A percentile compares a stretch with the other conserved stretches of the same genome.
These are phyloP conservation scores for Bombycilla garrulus DNA, from an alignment of 2,113 vertebrate species.

Conservation along the genomic window DNA sequence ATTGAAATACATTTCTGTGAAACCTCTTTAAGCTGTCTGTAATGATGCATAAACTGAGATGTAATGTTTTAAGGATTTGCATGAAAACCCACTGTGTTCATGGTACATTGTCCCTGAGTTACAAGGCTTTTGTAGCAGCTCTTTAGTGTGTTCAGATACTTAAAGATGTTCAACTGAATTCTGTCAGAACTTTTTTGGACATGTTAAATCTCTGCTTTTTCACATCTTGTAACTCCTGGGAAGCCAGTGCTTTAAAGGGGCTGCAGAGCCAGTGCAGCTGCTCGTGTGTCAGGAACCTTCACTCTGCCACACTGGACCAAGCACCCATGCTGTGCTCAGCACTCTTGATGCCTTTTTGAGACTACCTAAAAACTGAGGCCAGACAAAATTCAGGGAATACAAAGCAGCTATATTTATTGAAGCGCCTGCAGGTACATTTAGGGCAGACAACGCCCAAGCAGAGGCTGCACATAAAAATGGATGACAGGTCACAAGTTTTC, in stretches of 20 bases:
- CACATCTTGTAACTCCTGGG: background rate
- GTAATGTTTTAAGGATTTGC: background rate
- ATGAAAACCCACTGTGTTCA: background rate
- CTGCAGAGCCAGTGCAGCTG: background rate
- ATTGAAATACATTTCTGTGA: conserved; percentile 1
- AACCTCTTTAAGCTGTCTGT: conserved; percentile 1
- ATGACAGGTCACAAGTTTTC: accelerated
- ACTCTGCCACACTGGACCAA: background rate
- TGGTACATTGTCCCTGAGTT: conserved; percentile 13
- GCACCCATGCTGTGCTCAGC: accelerated
- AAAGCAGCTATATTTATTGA: background rate
- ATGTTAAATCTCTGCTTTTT: background rate
- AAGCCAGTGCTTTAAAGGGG: background rate
- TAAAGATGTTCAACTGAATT: background rate
- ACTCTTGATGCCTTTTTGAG: accelerated
- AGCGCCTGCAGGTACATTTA: background rate
- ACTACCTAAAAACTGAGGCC: background rate
- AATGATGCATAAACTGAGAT: conserved; percentile 15
- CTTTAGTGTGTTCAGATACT: background rate
- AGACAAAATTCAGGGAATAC: background rate
- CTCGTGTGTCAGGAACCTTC: background rate
- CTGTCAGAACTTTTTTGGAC: background rate
- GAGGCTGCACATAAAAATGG: background rate
- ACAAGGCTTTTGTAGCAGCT: background rate
- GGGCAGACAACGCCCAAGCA: accelerated